A percentile compares a stretch with the other conserved stretches of the same genome.
Evolutionary conservation across 2,888 invertebrate species (phyloP).

Genomic region (Parnassius orleans): DNA sequence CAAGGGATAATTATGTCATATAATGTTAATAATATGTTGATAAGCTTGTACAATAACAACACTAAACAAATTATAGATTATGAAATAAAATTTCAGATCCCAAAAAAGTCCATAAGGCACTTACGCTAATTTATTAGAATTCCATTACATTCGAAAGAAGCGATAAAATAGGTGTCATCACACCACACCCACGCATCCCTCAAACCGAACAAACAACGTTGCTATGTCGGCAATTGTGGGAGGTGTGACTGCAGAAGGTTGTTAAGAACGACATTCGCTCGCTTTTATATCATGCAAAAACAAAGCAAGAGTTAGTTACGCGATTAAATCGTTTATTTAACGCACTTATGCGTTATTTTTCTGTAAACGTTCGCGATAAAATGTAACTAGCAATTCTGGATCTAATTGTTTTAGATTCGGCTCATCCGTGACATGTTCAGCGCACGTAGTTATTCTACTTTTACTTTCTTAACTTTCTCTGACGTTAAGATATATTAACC

Average conservation of each 20-base stretch:
- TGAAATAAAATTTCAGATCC: slow-evolving; percentile 8
- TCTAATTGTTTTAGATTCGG: slow-evolving; percentile 25
- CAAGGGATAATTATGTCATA: no score
- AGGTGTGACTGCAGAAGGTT: slow-evolving; percentile 6
- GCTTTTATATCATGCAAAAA: slow-evolving; percentile 5
- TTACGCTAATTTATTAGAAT: slow-evolving; percentile 22
- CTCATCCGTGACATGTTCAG: slow-evolving; percentile 25
- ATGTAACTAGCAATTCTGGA: slow-evolving; percentile 17
- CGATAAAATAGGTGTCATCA: slow-evolving; percentile 2
- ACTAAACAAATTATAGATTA: slow-evolving; percentile 4
- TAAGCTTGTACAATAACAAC: no score
- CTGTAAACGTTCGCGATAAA: not conserved
- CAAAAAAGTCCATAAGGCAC: slow-evolving; percentile 1
- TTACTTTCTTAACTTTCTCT: slow-evolving; percentile 27
- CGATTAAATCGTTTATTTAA: slow-evolving; percentile 8
- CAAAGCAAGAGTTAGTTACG: not conserved
- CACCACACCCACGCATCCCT: slow-evolving; percentile 8
- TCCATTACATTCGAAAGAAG: slow-evolving; percentile 12
- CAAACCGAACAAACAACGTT: not conserved
- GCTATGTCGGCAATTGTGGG: not conserved
- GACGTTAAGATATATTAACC: slow-evolving; percentile 25
- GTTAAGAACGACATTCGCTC: slow-evolving; percentile 3
- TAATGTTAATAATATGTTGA: no score
- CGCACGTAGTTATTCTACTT: slow-evolving; percentile 21
- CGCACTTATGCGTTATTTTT: slow-evolving; percentile 6